Conservation (phyloP, 2,797 vertebrate genomes). For the Nannoperca australis region DNA sequence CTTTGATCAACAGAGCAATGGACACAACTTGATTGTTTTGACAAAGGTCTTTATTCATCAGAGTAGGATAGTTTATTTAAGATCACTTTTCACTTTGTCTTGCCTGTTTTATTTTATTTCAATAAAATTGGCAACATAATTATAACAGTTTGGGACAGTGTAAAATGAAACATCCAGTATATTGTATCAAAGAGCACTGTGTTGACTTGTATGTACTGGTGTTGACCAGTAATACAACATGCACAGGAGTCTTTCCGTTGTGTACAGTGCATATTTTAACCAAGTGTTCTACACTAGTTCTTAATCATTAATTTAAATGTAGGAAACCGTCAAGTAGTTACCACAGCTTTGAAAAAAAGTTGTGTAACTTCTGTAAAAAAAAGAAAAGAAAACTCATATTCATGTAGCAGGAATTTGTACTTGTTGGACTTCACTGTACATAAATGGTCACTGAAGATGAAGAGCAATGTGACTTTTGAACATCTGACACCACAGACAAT, state of each 20-base stretch:
- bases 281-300: neutral
- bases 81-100: constrained; percentile 33
- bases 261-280: constrained; percentile 22
- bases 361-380: constrained; percentile 30
- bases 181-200: constrained; percentile 30
- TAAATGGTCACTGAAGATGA: constrained; percentile 10
- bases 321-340: neutral
- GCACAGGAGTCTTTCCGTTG: neutral
- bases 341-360: neutral
- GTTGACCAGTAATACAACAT: constrained; percentile 21
- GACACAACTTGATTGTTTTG: constrained; percentile 11
- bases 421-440: constrained; percentile 29
- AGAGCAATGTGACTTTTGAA: constrained; percentile 29
- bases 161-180: constrained; percentile 11
- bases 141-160: constrained; percentile 3
- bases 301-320: neutral
- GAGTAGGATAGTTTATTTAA: constrained; percentile 15
- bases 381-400: constrained; percentile 14
- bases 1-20: constrained; percentile 11
- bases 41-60: constrained; percentile 7
- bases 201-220: constrained; percentile 9
- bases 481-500: constrained; percentile 6
- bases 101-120: constrained; percentile 16
- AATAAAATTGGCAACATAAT: constrained; percentile 20
- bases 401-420: neutral